A percentile compares a stretch with the other conserved stretches of the same genome.
phyloP scores from a whole-genome alignment of 2,797 vertebrate species.

The Helicolenus hilgendorfi region DNA sequence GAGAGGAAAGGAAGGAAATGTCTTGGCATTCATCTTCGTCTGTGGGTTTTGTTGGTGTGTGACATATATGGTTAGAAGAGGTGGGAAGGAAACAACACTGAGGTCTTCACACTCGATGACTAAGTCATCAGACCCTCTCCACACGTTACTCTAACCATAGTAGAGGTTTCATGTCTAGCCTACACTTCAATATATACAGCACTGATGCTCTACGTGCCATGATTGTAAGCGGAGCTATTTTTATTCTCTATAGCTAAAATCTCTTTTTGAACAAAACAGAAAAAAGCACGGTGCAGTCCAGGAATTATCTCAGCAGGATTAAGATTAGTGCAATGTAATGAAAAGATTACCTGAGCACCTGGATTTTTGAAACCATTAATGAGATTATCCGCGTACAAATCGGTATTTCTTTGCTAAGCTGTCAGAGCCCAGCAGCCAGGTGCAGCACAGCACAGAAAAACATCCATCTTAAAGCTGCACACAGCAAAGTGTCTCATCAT shows the following conservation, averaged over 20 bases:
- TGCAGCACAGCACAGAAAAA: conserved; percentile 10
- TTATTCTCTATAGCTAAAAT: neutral
- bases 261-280: conserved; percentile 1
- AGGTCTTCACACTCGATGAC: neutral
- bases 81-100: neutral
- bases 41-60: neutral
- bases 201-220: neutral
- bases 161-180: neutral
- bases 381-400: conserved; percentile 65
- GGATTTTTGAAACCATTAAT: conserved; percentile 68
- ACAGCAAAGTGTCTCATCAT: conserved; percentile 8
- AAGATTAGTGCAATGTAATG: conserved; percentile 61
- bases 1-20: neutral
- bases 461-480: neutral
- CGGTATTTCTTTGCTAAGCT: conserved; percentile 55
- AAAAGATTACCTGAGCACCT: conserved; percentile 66
- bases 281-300: conserved; percentile 10
- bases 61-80: neutral
- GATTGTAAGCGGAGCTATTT: conserved; percentile 4
- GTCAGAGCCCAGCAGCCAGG: conserved; percentile 18
- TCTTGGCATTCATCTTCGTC: neutral
- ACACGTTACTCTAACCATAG: neutral
- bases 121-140: neutral
- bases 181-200: neutral
- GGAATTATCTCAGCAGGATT: conserved; percentile 43